phyloP scores from a whole-genome alignment of 2,797 vertebrate species.

The Lagorchestes hirsutus region DNA sequence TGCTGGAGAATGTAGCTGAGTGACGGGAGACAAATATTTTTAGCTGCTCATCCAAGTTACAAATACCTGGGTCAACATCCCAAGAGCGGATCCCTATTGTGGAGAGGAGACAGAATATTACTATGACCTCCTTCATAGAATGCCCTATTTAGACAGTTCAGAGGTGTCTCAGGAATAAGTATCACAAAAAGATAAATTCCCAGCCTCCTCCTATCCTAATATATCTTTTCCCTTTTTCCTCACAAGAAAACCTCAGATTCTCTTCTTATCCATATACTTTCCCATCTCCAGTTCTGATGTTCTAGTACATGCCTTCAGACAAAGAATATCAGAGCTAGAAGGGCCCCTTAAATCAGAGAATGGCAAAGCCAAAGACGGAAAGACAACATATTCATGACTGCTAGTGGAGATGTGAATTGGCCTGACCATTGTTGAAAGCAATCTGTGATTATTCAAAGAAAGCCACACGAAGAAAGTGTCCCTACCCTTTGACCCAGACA shows the following conservation, averaged over 20 bases:
- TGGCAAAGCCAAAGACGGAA: background rate
- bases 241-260: background rate
- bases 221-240: background rate
- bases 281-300: too few species aligned
- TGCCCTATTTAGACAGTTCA: background rate
- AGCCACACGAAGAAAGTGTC: background rate
- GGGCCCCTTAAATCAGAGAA: background rate
- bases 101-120: background rate
- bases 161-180: background rate
- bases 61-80: slow-evolving; percentile 88
- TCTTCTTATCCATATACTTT: background rate
- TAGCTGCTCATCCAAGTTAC: slow-evolving; percentile 93
- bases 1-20: slow-evolving; percentile 93
- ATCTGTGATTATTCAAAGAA: background rate
- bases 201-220: background rate
- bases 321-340: background rate
- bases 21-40: slow-evolving; percentile 96
- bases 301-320: background rate
- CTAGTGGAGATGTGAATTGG: background rate
- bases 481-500: background rate
- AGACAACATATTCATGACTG: background rate
- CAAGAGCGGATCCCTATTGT: slow-evolving; percentile 91
- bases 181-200: background rate
- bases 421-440: background rate
- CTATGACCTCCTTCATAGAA: background rate